Base-by-base conservation (phyloP, 2,113 vertebrate genomes). In the Saimiri boliviensis region DNA sequence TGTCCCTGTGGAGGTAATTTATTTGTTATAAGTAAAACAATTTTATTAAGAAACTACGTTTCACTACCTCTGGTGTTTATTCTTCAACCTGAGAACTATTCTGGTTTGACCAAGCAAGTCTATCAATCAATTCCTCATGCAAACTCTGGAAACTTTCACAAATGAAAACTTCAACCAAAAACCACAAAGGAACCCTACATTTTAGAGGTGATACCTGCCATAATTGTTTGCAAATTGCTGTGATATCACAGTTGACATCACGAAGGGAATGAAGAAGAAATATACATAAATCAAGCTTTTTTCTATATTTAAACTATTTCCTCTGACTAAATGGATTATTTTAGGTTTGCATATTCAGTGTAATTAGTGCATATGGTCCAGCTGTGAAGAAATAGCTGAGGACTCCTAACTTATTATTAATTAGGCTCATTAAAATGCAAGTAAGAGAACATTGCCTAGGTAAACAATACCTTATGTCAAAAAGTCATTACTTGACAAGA, bases 281-380 rank as follows among this genome's bases (percentile, higher is more conserved):
- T 42, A 37, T 1, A 73, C 91, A 71, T 84, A 79, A 86, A 93
- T 96, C 91, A 94, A 89, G 76, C 88, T 96, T 84, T 97, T 97
- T 98, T 98, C 97, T 96, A 63, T 95, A 97, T 97, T 97, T 97
- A 96, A 98, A 98, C 93, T 91, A 97, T 97, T 98, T 77, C 98
- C 98, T 98, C 96, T 94, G 97, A 98, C 95, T 83, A 97, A 87
- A 98, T 96, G 98, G 98, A 98, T 98, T 98, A 97, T 98, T 97
- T 97, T 96, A 98, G 98, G 98, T 98, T 98, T 98, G 98, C 98
- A 97, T 96, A 98, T 97, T 97, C 98, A 95, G 97, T 98, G 98
- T 98, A 98, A 99, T 99, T 98, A 99, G 98, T 99, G 98, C 99
- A 99, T 99, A 99, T 99, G 99, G 99, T 99, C 99, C 99, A 99